Base-by-base conservation (phyloP, 2,888 invertebrate genomes). In the Elmis aenea region DNA sequence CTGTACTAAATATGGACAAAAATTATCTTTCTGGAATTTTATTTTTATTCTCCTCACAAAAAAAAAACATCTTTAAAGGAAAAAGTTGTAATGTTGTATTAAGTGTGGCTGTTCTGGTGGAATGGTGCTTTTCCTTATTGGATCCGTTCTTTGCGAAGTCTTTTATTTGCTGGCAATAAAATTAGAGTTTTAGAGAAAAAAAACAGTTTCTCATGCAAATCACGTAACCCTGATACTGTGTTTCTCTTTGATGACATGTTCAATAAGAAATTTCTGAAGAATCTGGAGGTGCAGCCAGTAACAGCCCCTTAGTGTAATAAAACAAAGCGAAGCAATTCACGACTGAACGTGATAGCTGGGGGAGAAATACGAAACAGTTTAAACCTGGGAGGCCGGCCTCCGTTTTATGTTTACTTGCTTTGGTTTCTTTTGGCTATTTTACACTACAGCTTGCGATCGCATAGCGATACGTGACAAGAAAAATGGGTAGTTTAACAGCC, bases 301-400 rank as follows among this genome's bases (percentile, higher is more conserved):
- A 46, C 46, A 46, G 37, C 50, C 50, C 41, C 43, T 45, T 36
- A 29, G 50, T 45, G 47, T 45, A 50, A 47, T 50, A 50, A 50
- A 50, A 50, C 49, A 49, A 47, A 46, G 45, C 49, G 41, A 32
- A 40, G 46, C 41, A 49, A 49, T 45, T 49, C 45, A 42, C 41
- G 40, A 30, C 26, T 33, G 43, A 43, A 47, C 49, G 49, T 49
- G 46, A 48, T 47, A 45, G 49, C 46, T 33, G 33, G 29, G n/a
- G 38, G 43, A 44, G 32, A 40, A 37, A 42, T 42, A 38, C 45
- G 38, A 49, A 49, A 49, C 46, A 38, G 36, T 38, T 45, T 40
- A 42, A 45, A 45, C 45, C 45, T 45, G 38, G 32, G 27, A 38
- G 38, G 33, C 38, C n/a, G 27, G 10, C 32, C 33, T 26, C 30